A percentile compares a stretch with the other conserved stretches of the same genome.
phyloP scores from a whole-genome alignment of 2,888 invertebrate species.

The Epinotia nisella region DNA sequence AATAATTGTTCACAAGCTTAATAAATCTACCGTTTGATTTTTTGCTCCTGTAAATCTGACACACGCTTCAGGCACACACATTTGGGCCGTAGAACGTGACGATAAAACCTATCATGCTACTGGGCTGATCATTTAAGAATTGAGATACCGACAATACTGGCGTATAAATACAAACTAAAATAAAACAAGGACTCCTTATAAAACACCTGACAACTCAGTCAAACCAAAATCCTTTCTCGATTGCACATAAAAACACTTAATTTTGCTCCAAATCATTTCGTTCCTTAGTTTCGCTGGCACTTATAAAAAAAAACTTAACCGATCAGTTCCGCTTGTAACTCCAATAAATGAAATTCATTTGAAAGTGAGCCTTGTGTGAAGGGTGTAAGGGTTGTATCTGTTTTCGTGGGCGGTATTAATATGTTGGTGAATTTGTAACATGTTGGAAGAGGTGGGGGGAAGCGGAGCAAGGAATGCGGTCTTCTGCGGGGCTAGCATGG shows the following conservation, averaged over 20 bases:
- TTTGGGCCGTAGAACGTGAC: too few species aligned
- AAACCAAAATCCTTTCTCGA: constrained; percentile 44
- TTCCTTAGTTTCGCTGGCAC: constrained; percentile 73
- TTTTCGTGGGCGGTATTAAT: constrained; percentile 45
- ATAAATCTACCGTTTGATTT: too few species aligned
- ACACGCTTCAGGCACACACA: too few species aligned
- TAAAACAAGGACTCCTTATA: constrained; percentile 17
- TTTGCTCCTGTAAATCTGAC: too few species aligned
- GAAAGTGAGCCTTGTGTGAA: constrained; percentile 52
- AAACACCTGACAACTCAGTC: constrained; percentile 34
- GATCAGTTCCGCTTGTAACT: constrained; percentile 52
- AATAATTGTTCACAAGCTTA: too few species aligned
- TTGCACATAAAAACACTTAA: constrained; percentile 66
- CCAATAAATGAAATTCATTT: constrained; percentile 15
- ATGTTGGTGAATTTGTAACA: constrained; percentile 59
- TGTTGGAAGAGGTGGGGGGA: constrained; percentile 61
- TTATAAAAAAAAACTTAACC: constrained; percentile 73
- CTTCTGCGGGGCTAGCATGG: constrained; percentile 71
- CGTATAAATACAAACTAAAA: background rate
- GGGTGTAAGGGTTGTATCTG: constrained; percentile 45
- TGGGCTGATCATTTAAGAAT: background rate
- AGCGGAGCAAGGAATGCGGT: constrained; percentile 78
- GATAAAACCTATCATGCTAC: too few species aligned
- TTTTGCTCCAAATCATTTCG: constrained; percentile 80
- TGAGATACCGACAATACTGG: background rate